Evolutionary conservation across 2,113 vertebrate genomes (phyloP), one percentile per base, ranked within the genome.

Genomic region (Pipa parva): DNA sequence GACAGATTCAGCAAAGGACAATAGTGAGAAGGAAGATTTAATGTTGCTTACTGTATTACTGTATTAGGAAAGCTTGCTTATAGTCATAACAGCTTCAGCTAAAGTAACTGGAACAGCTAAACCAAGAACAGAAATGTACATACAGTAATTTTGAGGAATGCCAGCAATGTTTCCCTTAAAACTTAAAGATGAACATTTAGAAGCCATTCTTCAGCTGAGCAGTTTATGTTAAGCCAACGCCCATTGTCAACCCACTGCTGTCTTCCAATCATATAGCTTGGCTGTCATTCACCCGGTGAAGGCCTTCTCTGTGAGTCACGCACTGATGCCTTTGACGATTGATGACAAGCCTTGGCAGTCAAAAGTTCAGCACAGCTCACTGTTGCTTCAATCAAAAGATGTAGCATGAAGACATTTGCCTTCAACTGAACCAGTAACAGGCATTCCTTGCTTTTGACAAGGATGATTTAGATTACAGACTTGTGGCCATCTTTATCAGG

Each of bases 161-260:
- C 21, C 46, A 22, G 21, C 21, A 13, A 24, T 22, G 46, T 22
- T 49, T 22, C 11, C 39, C 17, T 42, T 2, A 20, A 24, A 49
- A 49, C 46, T 22, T 49, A 21, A 49, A 49, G 46, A 13, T 22
- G 18, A 49, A 49, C 46, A 49, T 49, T 49, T 49, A 49, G 18
- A 20, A 49, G 22, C 22, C 20, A 8, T 22, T 49, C 15, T 22
- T 49, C 46, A 24, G 9, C 46, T 22, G 18, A 18, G 12, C 46
- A 49, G 18, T 24, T 49, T 20, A 49, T 49, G 46, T 20, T 49
- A 22, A 49, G 22, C 18, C 18, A 49, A 49, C 46, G 22, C 46
- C 18, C 18, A 49, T 11, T 22, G 21, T 49, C 46, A 49, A 24
- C 46, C 46, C 46, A 49, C 21, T 13, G 3, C 7, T 2, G 9